Conservation (phyloP, 2,797 vertebrate species). For the Hafferia zeledoni region DNA sequence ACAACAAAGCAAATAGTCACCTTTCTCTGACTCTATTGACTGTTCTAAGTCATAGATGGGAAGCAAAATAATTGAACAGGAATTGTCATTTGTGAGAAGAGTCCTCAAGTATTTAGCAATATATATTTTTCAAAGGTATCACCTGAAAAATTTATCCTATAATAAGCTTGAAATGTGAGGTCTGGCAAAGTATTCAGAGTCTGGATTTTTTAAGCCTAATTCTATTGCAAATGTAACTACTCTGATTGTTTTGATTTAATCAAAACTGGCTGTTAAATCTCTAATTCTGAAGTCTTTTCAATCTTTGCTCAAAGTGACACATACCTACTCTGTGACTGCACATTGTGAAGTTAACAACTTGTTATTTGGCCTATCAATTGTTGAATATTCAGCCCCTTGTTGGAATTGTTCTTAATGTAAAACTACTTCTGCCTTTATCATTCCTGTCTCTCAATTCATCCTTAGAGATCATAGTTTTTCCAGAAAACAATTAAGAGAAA, state of each 20-base stretch:
- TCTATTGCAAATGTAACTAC: conserved; percentile 54
- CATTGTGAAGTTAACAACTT: conserved; percentile 70
- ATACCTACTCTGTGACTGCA: conserved; percentile 53
- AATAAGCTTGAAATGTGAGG: conserved; percentile 32
- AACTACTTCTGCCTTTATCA: conserved; percentile 61
- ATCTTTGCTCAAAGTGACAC: conserved; percentile 69
- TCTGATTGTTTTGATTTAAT: conserved; percentile 68
- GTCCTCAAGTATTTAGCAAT: background rate
- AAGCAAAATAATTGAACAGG: background rate
- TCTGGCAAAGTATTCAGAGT: conserved; percentile 21
- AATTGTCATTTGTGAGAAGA: background rate
- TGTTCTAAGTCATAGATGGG: background rate
- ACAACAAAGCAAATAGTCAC: background rate
- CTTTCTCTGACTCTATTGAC: background rate
- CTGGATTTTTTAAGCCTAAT: conserved; percentile 38
- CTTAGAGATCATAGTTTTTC: conserved; percentile 50
- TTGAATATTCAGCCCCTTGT: conserved; percentile 65
- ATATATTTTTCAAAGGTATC: conserved; percentile 24
- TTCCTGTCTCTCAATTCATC: conserved; percentile 61
- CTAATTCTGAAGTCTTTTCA: conserved; percentile 70
- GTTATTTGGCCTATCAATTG: conserved; percentile 70
- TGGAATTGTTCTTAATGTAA: conserved; percentile 71
- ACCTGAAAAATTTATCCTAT: background rate
- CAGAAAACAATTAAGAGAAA: conserved; percentile 66
- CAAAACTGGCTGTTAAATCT: conserved; percentile 65